phyloP scores from a whole-genome alignment of 2,888 invertebrate genomes.

The Metallyticus violacea region DNA sequence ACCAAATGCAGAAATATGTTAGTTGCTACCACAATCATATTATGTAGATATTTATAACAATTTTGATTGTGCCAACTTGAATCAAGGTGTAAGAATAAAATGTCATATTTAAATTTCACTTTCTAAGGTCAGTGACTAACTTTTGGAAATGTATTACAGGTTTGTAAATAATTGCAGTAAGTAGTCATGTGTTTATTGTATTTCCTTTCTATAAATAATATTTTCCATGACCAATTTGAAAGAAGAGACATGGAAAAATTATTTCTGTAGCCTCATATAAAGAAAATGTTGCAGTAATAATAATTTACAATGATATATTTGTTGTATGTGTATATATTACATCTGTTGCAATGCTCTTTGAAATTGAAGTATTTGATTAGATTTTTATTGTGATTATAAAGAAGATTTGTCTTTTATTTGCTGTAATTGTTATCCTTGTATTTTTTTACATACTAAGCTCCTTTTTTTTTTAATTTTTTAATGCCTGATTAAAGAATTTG shows the following conservation, averaged over 20 bases:
- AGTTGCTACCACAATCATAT: conserved; percentile 19
- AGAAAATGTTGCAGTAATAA: neutral
- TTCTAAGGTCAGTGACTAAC: neutral
- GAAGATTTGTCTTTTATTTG: neutral
- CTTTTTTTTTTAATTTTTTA: neutral
- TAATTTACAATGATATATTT: conserved; percentile 12
- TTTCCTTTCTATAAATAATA: conserved; percentile 8
- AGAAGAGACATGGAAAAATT: neutral
- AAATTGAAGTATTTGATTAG: neutral
- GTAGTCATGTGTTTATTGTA: conserved; percentile 15
- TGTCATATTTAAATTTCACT: conserved; percentile 1
- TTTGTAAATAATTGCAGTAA: conserved; percentile 1
- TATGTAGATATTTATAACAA: conserved; percentile 13
- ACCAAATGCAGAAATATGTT: neutral
- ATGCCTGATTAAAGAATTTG: neutral
- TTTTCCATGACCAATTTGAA: conserved; percentile 4
- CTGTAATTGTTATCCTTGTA: neutral
- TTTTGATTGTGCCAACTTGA: conserved; percentile 24
- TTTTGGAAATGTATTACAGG: conserved; percentile 5
- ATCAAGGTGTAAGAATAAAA: conserved; percentile 10
- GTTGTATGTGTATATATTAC: conserved; percentile 18
- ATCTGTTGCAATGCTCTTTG: conserved; percentile 14
- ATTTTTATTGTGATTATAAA: neutral
- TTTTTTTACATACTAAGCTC: neutral
- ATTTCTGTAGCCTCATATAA: neutral